Evolutionary conservation across 2,113 vertebrate genomes (phyloP), one percentile per base, ranked within the genome.

Genomic region (Tragelaphus scriptus): DNA sequence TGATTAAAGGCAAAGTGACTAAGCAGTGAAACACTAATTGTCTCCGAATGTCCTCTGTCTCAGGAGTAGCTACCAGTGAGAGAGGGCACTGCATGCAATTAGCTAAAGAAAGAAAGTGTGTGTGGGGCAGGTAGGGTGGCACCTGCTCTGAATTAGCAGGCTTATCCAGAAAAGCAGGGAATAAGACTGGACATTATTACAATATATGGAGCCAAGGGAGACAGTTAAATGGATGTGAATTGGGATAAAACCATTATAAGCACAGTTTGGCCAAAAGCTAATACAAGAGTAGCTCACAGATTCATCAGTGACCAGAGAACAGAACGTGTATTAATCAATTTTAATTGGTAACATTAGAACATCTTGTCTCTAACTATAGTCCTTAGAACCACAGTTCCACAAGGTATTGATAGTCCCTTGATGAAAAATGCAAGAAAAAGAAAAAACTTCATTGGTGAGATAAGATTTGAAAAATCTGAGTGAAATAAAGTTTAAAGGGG

Each of bases 1-100:
- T 87, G 82, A 96, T 81, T 91, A 89, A 93, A 89, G 79, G 25
- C 75, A 94, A 85, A 68, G 77, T 51, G 26, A 96, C 94, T 92
- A 82, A 94, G 25, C 11, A 63, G 16, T 49, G 47, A 75, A 92
- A 15, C 1, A 8, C 40, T 93, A 95, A 91, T 94, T 86, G 61
- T 63, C 32, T 84, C 28, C 17, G 63, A 94, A 86, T 75, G 15
- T 26, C 44, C 11, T 95, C 36, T n/a, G 26, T 82, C 49, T 56
- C 82, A 32, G 15, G 19, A 21, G 12, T 53, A 93, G 68, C 91
- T 17, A 59, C 2, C 19, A 58, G 53, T 59, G 28, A 85, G 19
- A 95, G 16, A 86, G 1, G 11, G 44, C 77, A 3, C 47, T 5
- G 8, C 9, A 26, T 0, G 7, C 32, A n/a, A 61, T 63, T 61